These are phyloP conservation scores for Slavum lentiscoides DNA, from an alignment of 2,888 invertebrate species.

Conservation along the genomic window DNA sequence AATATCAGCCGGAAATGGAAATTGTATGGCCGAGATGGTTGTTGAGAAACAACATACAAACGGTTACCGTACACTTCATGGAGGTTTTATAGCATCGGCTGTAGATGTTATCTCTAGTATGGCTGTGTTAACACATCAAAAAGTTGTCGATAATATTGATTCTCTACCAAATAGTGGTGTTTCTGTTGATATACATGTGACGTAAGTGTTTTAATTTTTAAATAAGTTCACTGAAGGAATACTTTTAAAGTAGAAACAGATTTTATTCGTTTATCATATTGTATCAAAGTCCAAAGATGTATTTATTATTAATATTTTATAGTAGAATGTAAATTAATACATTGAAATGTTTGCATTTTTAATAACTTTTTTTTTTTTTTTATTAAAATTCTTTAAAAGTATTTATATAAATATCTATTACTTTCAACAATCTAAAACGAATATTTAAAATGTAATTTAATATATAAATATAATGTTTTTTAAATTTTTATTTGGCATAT, in stretches of 20 bases:
- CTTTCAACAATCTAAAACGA: not conserved
- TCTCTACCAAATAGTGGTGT: conserved; percentile 53
- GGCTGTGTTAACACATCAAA: conserved; percentile 73
- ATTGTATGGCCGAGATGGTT: conserved; percentile 74
- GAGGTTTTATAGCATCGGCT: conserved; percentile 81
- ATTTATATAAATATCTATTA: not conserved
- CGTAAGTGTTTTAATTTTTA: conserved; percentile 54
- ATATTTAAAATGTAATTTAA: not conserved
- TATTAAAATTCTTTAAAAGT: not conserved
- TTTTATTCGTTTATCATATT: too few relatives aligned
- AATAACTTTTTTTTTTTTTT: not conserved
- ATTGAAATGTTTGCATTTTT: conserved; percentile 58
- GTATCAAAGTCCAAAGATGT: too few relatives aligned
- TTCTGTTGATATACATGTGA: conserved; percentile 56
- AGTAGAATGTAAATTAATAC: too few relatives aligned
- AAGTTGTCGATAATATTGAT: conserved; percentile 55
- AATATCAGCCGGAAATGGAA: conserved; percentile 69
- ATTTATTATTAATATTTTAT: too few relatives aligned
- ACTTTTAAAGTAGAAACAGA: too few relatives aligned
- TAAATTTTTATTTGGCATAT: too few relatives aligned
- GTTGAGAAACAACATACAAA: conserved; percentile 78
- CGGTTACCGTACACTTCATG: conserved; percentile 74
- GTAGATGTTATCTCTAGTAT: conserved; percentile 78
- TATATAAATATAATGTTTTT: not conserved
- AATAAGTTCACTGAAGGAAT: not conserved